Conservation (phyloP, 2,797 vertebrate genomes). For the Mastacembelus armatus region DNA sequence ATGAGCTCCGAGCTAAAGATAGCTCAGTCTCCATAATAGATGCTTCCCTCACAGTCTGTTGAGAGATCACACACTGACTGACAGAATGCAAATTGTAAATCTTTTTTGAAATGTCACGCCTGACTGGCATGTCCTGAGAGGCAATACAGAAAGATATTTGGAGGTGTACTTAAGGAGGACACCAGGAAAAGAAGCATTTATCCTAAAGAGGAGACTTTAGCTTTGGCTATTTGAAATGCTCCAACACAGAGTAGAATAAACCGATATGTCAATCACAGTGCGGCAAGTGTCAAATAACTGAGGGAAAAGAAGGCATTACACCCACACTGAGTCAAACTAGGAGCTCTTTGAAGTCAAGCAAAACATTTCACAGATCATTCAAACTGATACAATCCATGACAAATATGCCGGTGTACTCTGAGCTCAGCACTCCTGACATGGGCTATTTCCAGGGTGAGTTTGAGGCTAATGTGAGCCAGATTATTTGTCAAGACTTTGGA, state of each 20-base stretch:
- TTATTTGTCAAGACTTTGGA: constrained; percentile 21
- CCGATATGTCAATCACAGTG: constrained; percentile 12
- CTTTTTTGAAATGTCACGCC: constrained; percentile 69
- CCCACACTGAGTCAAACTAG: constrained; percentile 10
- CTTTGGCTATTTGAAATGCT: constrained; percentile 17
- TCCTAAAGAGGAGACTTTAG: background rate
- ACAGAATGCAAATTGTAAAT: constrained; percentile 64
- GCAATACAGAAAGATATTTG: constrained; percentile 29
- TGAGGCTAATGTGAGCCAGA: constrained; percentile 32
- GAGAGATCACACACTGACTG: constrained; percentile 56
- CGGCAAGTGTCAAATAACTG: constrained; percentile 2
- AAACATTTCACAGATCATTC: constrained; percentile 37
- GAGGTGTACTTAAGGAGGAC: constrained; percentile 1
- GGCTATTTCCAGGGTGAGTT: constrained; percentile 25
- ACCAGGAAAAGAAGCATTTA: constrained; percentile 10
- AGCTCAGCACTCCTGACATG: constrained; percentile 18
- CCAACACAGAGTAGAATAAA: background rate
- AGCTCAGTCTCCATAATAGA: constrained; percentile 53
- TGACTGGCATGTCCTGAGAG: constrained; percentile 37
- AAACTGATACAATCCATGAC: constrained; percentile 23
- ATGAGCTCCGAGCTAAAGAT: constrained; percentile 36
- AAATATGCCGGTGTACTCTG: constrained; percentile 3
- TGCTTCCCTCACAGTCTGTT: constrained; percentile 49
- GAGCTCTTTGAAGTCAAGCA: constrained; percentile 23
- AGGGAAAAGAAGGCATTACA: constrained; percentile 9